Conservation (phyloP, 1,140 invertebrate species). For the Amyelois transitella region DNA sequence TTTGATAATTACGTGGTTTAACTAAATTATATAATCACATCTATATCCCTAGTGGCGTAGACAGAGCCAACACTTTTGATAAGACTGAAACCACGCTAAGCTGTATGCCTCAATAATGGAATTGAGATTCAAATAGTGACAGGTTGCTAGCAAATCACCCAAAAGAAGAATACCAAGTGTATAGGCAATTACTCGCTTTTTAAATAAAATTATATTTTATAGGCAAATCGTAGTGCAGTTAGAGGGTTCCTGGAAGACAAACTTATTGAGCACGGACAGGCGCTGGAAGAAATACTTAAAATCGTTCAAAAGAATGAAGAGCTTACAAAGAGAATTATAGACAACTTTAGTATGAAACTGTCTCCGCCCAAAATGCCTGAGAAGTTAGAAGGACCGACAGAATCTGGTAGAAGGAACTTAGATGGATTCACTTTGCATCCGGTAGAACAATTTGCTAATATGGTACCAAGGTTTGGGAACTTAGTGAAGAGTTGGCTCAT, state of each 20-base stretch:
- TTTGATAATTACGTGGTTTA: no score
- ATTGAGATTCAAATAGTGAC: no score
- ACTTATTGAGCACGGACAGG: conserved; percentile 43
- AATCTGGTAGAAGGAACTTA: neutral
- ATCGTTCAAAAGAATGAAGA: conserved; percentile 27
- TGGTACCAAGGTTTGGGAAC: conserved; percentile 35
- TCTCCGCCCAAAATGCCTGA: conserved; percentile 35
- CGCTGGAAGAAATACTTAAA: conserved; percentile 40
- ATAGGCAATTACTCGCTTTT: no score
- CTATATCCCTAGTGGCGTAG: no score
- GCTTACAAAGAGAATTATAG: conserved; percentile 26
- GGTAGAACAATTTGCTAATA: conserved; percentile 29
- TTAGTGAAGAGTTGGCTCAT: conserved; percentile 24
- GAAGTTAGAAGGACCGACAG: conserved; percentile 30
- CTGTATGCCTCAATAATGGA: no score
- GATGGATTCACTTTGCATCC: conserved; percentile 12
- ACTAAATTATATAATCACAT: no score
- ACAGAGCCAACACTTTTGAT: no score
- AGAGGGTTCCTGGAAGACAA: conserved; percentile 44
- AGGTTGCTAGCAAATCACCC: no score
- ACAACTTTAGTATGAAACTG: conserved; percentile 27
- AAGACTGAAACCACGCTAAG: no score
- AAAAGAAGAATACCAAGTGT: no score
- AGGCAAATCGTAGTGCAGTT: neutral
- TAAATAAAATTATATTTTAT: neutral